These are phyloP conservation scores for Paraescarpia echinospica DNA, from an alignment of 1,140 invertebrate species.

Conservation along the genomic window DNA sequence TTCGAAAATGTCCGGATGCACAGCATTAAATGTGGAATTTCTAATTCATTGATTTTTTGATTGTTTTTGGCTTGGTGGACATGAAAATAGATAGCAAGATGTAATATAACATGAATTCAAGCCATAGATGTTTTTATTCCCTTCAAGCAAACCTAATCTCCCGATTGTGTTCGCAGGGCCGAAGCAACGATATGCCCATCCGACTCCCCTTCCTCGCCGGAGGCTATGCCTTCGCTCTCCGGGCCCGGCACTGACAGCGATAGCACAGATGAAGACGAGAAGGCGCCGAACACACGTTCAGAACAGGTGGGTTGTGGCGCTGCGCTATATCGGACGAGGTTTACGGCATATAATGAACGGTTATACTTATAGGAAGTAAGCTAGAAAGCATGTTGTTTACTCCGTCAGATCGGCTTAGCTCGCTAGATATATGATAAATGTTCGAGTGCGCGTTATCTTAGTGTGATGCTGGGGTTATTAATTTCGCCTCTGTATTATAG, in stretches of 20 bases:
- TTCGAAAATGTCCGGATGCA: no score
- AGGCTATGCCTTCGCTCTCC: neutral
- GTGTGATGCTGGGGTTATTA: neutral
- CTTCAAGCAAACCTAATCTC: no score
- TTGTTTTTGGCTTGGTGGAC: no score
- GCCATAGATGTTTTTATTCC: no score
- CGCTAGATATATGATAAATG: neutral
- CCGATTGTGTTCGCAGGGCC: neutral
- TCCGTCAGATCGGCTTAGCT: neutral
- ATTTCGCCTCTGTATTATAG: neutral
- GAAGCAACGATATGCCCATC: conserved; percentile 10
- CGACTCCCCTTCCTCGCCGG: neutral
- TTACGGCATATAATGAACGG: neutral
- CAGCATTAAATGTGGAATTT: no score
- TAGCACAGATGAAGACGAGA: neutral
- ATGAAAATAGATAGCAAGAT: no score
- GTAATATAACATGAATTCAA: no score
- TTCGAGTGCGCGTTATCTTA: neutral
- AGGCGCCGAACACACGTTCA: neutral
- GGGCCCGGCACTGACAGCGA: neutral
- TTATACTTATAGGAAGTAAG: neutral
- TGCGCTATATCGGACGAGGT: neutral
- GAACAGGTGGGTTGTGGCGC: neutral
- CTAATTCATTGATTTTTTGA: no score
- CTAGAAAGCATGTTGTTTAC: neutral